Evolutionary conservation across 2,888 invertebrate species (phyloP), one percentile per base, ranked within the genome.

Genomic region (Xanthia togata): DNA sequence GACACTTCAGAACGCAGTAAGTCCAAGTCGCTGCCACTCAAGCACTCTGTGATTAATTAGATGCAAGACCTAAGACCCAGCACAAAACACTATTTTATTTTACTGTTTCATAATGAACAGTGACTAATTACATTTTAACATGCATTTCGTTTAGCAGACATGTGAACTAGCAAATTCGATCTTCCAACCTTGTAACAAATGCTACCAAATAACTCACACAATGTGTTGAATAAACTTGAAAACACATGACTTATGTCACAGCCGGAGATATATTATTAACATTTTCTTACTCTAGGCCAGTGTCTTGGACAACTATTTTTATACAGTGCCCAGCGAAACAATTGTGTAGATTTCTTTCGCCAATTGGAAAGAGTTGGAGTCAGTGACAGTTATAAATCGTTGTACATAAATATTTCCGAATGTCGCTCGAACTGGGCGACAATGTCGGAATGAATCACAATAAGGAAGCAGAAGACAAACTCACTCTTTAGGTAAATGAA

Each of bases 281-380:
- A 86, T 88, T 92, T 88, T 83, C 79, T 82, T 64, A 90, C 86
- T 91, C 88, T 91, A 87, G 90, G 91, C 92, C 92, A 92, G 85
- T 91, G 90, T 91, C 91, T 92, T 91, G 90, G 89, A 73, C 90
- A 87, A 81, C 90, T 95, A 95, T 95, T 95, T 94, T 92, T 92
- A 92, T 71, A 83, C 79, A 86, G 74, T 80, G 87, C 86, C 89
- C 91, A 90, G 90, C 83, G 87, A 90, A 93, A 94, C 94, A 93
- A 95, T 95, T 90, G 92, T 90, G 84, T 87, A 83, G 87, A 90
- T 92, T 89, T 92, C 91, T 93, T 93, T 92, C 92, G 94, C 93
- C 93, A 93, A 93, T 94, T 93, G 93, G 93, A 93, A 95, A 94
- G 91, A 93, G 91, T 93, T 93, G 90, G 87, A 87, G 88, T 82